Evolutionary conservation across 2,888 invertebrate genomes (phyloP).

Genomic region (Polymixis lichenea): DNA sequence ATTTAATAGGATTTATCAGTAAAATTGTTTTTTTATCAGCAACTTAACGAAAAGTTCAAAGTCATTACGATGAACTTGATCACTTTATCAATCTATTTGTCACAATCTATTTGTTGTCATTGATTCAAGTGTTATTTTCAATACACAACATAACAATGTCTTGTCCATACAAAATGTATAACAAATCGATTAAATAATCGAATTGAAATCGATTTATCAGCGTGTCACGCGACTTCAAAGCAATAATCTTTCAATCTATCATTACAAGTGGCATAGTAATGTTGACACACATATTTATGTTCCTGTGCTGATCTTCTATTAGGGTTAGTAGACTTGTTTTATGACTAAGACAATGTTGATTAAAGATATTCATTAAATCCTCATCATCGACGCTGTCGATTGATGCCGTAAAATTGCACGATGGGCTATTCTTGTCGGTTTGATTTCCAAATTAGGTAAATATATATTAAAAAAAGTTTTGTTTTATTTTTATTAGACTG

Average conservation of each 20-base stretch:
- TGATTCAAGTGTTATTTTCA: slow-evolving; percentile 18
- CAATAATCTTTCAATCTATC: slow-evolving; percentile 55
- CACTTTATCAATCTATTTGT: no score
- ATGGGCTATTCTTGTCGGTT: not conserved
- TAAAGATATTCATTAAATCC: not conserved
- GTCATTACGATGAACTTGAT: no score
- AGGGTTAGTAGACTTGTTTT: slow-evolving; percentile 38
- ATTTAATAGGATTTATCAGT: no score
- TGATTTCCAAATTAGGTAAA: no score
- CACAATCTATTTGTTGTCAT: not conserved
- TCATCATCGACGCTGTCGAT: not conserved
- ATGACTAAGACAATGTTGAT: not conserved
- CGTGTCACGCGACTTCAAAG: slow-evolving; percentile 43
- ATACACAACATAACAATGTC: slow-evolving; percentile 33
- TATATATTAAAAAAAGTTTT: no score
- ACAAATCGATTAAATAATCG: slow-evolving; percentile 50
- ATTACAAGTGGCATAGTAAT: slow-evolving; percentile 51
- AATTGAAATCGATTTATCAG: slow-evolving; percentile 40
- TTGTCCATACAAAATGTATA: slow-evolving; percentile 28
- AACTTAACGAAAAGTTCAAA: not conserved
- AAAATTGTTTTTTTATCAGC: no score
- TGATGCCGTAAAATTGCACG: not conserved
- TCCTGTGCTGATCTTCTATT: slow-evolving; percentile 1
- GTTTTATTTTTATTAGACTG: no score
- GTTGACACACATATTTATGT: slow-evolving; percentile 39